Evolutionary conservation across 2,113 vertebrate species (phyloP).

Genomic region (Rhea pennata): DNA sequence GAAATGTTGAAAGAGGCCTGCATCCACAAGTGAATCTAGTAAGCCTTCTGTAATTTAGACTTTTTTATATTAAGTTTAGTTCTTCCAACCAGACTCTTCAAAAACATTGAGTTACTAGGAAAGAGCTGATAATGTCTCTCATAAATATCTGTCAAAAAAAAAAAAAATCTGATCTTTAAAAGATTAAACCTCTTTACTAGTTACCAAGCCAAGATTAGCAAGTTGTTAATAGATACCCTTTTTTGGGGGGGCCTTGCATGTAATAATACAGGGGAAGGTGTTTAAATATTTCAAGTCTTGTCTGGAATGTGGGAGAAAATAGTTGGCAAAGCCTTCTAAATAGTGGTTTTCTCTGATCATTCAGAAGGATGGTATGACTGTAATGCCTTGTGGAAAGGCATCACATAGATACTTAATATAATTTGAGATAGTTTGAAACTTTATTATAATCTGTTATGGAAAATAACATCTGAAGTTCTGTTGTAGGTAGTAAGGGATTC

Average conservation of each 20-base stretch:
- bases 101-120: background rate
- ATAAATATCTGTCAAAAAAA: background rate
- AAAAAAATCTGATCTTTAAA: background rate
- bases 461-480: background rate
- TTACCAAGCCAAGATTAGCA: background rate
- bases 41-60: background rate
- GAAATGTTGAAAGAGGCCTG: background rate
- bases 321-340: background rate
- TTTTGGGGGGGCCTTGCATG: background rate
- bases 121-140: background rate
- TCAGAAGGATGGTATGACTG: background rate
- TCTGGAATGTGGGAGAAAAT: background rate
- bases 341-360: background rate
- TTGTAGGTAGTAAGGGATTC: background rate
- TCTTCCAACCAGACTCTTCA: background rate
- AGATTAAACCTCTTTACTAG: background rate
- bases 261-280: background rate
- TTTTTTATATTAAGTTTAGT: background rate
- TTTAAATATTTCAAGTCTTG: background rate
- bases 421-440: background rate
- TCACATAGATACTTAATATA: background rate
- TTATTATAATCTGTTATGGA: background rate
- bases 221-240: background rate
- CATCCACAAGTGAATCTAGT: background rate
- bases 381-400: slow-evolving; percentile 7